Conservation (phyloP, 2,888 invertebrate genomes). For the Gastracanthus pulcherrimus region DNA sequence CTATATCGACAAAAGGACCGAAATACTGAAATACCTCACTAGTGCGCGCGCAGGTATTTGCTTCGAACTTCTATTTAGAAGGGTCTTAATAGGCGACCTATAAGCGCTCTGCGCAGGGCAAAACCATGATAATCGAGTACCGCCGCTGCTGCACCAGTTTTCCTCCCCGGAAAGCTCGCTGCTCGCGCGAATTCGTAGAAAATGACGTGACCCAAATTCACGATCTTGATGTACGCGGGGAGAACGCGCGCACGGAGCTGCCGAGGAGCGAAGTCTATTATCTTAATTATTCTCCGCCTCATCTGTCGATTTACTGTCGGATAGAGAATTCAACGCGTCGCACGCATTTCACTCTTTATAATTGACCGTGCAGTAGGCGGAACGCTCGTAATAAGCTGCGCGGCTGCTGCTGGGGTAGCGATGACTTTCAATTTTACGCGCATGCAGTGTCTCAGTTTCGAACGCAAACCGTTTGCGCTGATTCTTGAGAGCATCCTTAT, state of each 20-base stretch:
- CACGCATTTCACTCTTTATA: slow-evolving; percentile 43
- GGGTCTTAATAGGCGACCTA: slow-evolving; percentile 1
- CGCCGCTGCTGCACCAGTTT: not conserved
- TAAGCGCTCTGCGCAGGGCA: not conserved
- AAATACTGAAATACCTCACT: not conserved
- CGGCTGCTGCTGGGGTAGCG: not conserved
- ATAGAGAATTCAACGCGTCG: slow-evolving; percentile 44
- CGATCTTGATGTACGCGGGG: slow-evolving; percentile 29
- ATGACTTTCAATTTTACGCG: slow-evolving; percentile 48
- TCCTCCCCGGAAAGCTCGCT: not conserved
- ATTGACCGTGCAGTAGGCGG: not conserved
- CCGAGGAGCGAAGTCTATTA: slow-evolving; percentile 33
- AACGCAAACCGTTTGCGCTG: no score
- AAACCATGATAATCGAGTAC: slow-evolving; percentile 29
- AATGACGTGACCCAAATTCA: slow-evolving; percentile 52
- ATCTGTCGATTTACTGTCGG: slow-evolving; percentile 49
- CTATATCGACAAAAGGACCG: not conserved
- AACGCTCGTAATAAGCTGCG: not conserved
- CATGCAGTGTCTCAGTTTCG: no score
- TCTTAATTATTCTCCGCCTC: slow-evolving; percentile 55
- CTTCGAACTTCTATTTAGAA: not conserved
- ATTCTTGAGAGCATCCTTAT: no score
- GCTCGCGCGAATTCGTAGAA: slow-evolving; percentile 32
- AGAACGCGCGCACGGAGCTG: not conserved
- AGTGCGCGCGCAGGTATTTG: not conserved